Evolutionary conservation across 2,113 vertebrate genomes (phyloP).

Genomic region (Tylochromis polylepis): DNA sequence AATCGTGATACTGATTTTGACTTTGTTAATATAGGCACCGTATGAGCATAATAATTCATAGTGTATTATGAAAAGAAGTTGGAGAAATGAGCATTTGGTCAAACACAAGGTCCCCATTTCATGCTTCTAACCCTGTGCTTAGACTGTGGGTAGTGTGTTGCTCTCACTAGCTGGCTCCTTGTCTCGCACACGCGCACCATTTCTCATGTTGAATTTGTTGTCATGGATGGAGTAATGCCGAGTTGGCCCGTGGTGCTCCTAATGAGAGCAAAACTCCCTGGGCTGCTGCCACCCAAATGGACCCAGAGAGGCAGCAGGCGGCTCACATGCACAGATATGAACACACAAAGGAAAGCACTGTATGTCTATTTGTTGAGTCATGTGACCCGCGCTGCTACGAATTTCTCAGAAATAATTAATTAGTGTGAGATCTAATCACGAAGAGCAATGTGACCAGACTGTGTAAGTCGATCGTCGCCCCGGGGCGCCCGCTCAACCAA

Average conservation of each 20-base stretch:
- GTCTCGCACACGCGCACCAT: neutral
- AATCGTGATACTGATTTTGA: neutral
- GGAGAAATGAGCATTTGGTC: slow-evolving; percentile 2
- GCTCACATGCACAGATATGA: neutral
- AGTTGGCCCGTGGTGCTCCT: slow-evolving; percentile 20
- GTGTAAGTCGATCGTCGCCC: neutral
- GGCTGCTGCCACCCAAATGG: slow-evolving; percentile 38
- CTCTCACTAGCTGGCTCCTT: slow-evolving; percentile 7
- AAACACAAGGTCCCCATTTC: slow-evolving; percentile 17
- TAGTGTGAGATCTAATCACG: neutral
- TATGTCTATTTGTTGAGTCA: neutral
- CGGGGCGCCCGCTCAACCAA: neutral
- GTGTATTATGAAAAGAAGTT: slow-evolving; percentile 5
- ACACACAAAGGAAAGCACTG: neutral
- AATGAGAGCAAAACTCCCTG: slow-evolving; percentile 42
- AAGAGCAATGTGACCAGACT: neutral
- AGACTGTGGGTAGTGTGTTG: neutral
- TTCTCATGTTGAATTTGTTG: slow-evolving; percentile 11
- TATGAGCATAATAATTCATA: neutral
- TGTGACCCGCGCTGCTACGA: neutral
- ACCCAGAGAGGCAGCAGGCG: neutral
- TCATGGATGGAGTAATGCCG: slow-evolving; percentile 19
- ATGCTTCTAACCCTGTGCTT: neutral
- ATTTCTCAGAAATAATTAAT: slow-evolving; percentile 18
- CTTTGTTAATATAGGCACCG: neutral